Base-by-base conservation (phyloP, 2,113 vertebrate genomes). In the Hymenochirus boettgeri region DNA sequence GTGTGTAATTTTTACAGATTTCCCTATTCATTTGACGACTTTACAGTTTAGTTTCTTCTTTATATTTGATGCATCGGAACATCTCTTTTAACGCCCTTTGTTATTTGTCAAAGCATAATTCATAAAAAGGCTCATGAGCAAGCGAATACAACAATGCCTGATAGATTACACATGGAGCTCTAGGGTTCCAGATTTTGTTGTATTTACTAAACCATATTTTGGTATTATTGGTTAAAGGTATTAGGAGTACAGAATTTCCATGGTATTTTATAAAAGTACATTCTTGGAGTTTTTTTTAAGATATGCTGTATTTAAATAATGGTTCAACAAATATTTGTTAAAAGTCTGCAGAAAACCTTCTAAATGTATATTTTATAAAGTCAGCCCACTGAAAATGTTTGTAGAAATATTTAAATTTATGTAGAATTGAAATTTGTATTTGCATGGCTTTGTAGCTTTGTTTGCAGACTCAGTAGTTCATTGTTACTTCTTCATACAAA, bases 101-200 rank as follows among this genome's bases (percentile, higher is more conserved):
- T 47, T 50, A 21, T 67, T 52, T 67, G 56, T 57, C 42, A 50
- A 17, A 52, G 15, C 45, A 50, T 47, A 23, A 42, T 27, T 47
- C 47, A 69, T 69, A 53, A 65, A 60, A 37, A 58, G 37, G 42
- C 23, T 42, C 46, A 31, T 46, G 15, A 59, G 59, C 22, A 65
- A 48, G 8, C 2, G 23, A 13, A 19, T 22, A 58, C 55, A 35
- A 52, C 29, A 42, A 17, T 17, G 3, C 37, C 29, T 37, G 29
- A 69, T 53, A 57, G 48, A 51, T 37, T 45, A 69, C 57, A 69
- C 52, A 69, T 60, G 31, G 65, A 60, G 23, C 56, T 50, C 33
- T 17, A 31, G 65, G 56, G 46, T 69, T 47, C 47, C 29, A 33
- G 22, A 53, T 58, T 27, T 24, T 37, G 23, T 53, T 37, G 23